A percentile compares a stretch with the other conserved stretches of the same genome.
These are phyloP conservation scores for Geopemphigus sp. DNA, from an alignment of 1,140 invertebrate genomes.

Conservation along the genomic window DNA sequence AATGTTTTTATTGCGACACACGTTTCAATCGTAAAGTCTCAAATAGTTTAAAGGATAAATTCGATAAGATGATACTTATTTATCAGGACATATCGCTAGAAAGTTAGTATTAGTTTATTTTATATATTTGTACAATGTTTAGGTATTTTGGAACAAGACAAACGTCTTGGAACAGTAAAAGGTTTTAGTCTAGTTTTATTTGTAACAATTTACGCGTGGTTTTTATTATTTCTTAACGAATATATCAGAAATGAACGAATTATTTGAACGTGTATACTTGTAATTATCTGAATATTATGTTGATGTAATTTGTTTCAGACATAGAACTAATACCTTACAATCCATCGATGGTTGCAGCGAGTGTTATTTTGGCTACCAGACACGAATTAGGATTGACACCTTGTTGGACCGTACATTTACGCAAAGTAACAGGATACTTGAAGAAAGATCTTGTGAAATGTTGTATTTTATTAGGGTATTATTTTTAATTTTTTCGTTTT, in stretches of 20 bases:
- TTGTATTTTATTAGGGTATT: slow-evolving; percentile 38
- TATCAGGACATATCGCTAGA: slow-evolving; percentile 31
- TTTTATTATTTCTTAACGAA: no score
- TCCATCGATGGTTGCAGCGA: slow-evolving; percentile 28
- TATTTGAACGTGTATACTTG: no score
- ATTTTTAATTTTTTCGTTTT: slow-evolving; percentile 9
- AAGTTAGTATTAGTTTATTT: slow-evolving; percentile 36
- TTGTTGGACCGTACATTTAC: slow-evolving; percentile 42
- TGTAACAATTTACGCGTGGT: no score
- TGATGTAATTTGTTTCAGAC: slow-evolving; percentile 16
- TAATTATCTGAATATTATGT: not conserved
- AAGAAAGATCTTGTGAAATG: slow-evolving; percentile 39
- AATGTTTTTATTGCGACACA: slow-evolving; percentile 28
- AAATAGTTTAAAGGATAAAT: slow-evolving; percentile 39
- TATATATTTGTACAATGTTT: not conserved
- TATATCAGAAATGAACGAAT: no score
- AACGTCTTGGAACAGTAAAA: no score
- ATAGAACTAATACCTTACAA: slow-evolving; percentile 37
- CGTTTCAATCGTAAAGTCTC: not conserved
- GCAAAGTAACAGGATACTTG: slow-evolving; percentile 32
- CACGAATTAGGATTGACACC: slow-evolving; percentile 23
- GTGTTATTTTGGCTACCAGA: slow-evolving; percentile 31
- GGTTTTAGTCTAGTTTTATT: no score
- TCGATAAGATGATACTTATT: slow-evolving; percentile 6
- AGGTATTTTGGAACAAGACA: no score